phyloP scores from a whole-genome alignment of 2,797 vertebrate genomes.

The Spinibarbus caldwelli region DNA sequence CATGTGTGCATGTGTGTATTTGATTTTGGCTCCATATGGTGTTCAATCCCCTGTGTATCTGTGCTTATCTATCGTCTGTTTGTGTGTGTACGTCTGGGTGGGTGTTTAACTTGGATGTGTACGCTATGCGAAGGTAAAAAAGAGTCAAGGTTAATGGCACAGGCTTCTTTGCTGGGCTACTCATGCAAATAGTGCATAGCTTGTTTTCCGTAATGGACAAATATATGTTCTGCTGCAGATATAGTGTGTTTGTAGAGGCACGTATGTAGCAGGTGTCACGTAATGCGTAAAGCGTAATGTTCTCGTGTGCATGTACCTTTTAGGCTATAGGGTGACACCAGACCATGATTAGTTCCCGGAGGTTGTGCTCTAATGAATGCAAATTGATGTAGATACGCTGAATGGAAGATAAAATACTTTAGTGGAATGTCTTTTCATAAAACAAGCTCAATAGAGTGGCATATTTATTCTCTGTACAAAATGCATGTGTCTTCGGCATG shows the following conservation, averaged over 20 bases:
- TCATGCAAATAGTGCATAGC: constrained; percentile 13
- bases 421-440: neutral
- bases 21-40: constrained; percentile 51
- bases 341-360: neutral
- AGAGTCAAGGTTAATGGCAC: constrained; percentile 42
- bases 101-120: constrained; percentile 43
- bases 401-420: neutral
- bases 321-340: neutral
- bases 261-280: constrained; percentile 19
- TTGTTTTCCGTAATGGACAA: constrained; percentile 14
- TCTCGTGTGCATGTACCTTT: constrained; percentile 10
- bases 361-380: constrained; percentile 36
- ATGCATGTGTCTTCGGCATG: neutral
- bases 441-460: neutral
- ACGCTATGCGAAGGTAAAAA: neutral
- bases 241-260: constrained; percentile 11
- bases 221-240: constrained; percentile 31
- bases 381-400: constrained; percentile 26
- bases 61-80: constrained; percentile 44
- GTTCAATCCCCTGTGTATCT: constrained; percentile 42
- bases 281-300: neutral
- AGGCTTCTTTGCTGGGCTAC: constrained; percentile 9
- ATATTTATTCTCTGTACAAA: constrained; percentile 10
- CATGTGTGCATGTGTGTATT: constrained; percentile 36
- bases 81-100: constrained; percentile 41